phyloP scores from a whole-genome alignment of 2,113 vertebrate genomes.

The Lynx canadensis region DNA sequence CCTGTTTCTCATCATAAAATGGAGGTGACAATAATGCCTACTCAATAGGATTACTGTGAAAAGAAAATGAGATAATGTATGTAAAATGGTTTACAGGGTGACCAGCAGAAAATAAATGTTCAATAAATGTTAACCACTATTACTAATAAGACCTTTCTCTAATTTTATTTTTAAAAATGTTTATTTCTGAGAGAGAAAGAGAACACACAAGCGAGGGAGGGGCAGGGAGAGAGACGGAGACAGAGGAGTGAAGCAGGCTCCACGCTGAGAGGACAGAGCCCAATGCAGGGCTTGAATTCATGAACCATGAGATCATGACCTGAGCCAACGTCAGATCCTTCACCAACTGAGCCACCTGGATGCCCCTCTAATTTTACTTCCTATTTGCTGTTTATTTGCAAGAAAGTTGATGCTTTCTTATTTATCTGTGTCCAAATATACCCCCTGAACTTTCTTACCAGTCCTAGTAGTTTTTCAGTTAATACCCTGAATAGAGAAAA shows the following conservation, averaged over 20 bases:
- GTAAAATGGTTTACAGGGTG: background rate
- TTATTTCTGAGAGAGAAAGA: too few species aligned
- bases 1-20: background rate
- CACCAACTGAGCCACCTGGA: too few species aligned
- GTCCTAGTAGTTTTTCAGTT: background rate
- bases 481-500: background rate
- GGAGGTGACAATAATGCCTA: background rate
- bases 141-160: background rate
- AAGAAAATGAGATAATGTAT: background rate
- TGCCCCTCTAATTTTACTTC: background rate
- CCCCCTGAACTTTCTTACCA: background rate
- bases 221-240: too few species aligned
- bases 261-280: too few species aligned
- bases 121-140: background rate
- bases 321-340: too few species aligned
- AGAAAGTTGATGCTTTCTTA: background rate
- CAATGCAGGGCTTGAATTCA: too few species aligned
- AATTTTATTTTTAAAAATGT: background rate
- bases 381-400: background rate
- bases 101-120: background rate
- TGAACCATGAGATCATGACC: too few species aligned
- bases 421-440: background rate
- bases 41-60: background rate
- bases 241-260: too few species aligned
- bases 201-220: too few species aligned